phyloP scores from a whole-genome alignment of 2,888 invertebrate genomes.

The Chloroclystis v-ata region DNA sequence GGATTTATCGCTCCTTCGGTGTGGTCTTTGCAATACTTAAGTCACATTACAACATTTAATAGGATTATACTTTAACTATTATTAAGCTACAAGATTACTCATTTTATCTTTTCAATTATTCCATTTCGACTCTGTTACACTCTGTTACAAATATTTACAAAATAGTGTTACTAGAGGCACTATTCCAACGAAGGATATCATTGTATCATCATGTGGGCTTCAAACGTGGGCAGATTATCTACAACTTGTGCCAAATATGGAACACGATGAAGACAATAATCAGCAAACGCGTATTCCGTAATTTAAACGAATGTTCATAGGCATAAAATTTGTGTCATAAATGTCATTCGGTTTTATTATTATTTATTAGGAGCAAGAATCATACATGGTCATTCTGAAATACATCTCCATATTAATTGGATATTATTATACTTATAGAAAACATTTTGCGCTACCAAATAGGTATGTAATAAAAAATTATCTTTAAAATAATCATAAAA shows the following conservation, averaged over 20 bases:
- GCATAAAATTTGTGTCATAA: not conserved
- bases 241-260: conserved; percentile 35
- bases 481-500: no score
- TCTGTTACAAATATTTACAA: no score
- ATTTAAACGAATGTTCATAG: conserved; percentile 20
- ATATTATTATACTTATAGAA: no score
- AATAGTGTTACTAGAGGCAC: not conserved
- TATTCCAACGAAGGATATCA: not conserved
- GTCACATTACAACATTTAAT: no score
- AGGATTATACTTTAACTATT: not conserved
- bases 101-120: no score
- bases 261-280: conserved; percentile 31
- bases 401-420: no score
- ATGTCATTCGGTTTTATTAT: not conserved
- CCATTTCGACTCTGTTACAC: no score
- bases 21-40: not conserved
- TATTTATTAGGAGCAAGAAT: no score
- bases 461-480: no score
- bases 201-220: conserved; percentile 10
- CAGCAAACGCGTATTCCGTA: conserved; percentile 29
- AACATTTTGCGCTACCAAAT: no score
- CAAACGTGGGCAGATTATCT: conserved; percentile 31
- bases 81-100: no score
- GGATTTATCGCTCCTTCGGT: conserved; percentile 4
- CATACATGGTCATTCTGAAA: no score